A percentile compares a stretch with the other conserved stretches of the same genome.
phyloP scores from a whole-genome alignment of 2,888 invertebrate genomes.

The Lithophane leautieri region DNA sequence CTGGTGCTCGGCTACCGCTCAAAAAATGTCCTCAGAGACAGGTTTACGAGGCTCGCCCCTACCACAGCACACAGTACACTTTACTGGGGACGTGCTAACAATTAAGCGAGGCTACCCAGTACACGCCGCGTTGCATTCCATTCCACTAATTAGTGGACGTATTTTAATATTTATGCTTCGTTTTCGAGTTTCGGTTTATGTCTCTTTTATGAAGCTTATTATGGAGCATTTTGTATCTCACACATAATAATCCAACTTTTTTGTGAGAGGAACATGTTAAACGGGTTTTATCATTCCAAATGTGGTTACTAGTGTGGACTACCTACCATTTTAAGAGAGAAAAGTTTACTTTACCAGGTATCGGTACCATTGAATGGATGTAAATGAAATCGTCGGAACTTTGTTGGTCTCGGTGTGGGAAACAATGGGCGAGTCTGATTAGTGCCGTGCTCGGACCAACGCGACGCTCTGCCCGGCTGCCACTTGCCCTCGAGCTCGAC shows the following conservation, averaged over 20 bases:
- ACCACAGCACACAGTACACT: slow-evolving; percentile 19
- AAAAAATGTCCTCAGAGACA: slow-evolving; percentile 70
- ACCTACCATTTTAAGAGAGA: slow-evolving; percentile 67
- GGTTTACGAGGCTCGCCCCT: slow-evolving; percentile 68
- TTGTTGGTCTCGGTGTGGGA: slow-evolving; percentile 77
- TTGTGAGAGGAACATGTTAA: slow-evolving; percentile 60
- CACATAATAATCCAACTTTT: slow-evolving; percentile 61
- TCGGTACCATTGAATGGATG: slow-evolving; percentile 71
- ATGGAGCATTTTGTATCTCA: slow-evolving; percentile 62
- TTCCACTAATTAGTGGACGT: slow-evolving; percentile 72
- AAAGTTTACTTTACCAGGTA: slow-evolving; percentile 66
- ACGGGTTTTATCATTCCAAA: slow-evolving; percentile 61
- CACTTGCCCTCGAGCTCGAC: slow-evolving; percentile 43
- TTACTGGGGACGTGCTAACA: slow-evolving; percentile 66
- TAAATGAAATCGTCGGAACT: slow-evolving; percentile 79
- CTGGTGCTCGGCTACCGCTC: slow-evolving; percentile 52
- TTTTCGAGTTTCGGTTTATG: slow-evolving; percentile 69
- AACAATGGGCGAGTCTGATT: slow-evolving; percentile 80
- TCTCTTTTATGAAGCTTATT: slow-evolving; percentile 71
- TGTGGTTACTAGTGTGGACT: slow-evolving; percentile 52
- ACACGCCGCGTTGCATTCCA: slow-evolving; percentile 67
- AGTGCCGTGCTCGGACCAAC: slow-evolving; percentile 66
- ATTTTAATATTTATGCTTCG: slow-evolving; percentile 67
- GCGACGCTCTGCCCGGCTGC: slow-evolving; percentile 41
- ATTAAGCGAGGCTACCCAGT: slow-evolving; percentile 66